Conservation (phyloP, 2,113 vertebrate species). For the Hepsetus odoe region DNA sequence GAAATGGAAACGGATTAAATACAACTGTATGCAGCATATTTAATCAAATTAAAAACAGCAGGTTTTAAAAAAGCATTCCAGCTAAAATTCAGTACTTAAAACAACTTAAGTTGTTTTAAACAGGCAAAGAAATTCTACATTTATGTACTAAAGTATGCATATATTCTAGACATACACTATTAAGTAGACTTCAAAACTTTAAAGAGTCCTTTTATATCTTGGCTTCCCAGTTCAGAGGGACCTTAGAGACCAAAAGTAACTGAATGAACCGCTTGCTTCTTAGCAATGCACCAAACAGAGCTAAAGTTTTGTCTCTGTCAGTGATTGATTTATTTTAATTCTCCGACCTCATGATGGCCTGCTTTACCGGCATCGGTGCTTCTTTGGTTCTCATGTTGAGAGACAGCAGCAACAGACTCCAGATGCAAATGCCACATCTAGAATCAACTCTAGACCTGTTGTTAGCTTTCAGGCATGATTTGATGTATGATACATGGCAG, state of each 20-base stretch:
- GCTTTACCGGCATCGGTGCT: background rate
- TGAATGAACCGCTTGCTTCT: background rate
- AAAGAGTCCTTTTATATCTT: background rate
- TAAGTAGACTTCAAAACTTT: no score
- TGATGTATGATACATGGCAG: background rate
- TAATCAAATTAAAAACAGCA: no score
- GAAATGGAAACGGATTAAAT: no score
- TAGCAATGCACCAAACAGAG: background rate
- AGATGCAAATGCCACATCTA: constrained; percentile 2
- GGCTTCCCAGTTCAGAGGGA: background rate
- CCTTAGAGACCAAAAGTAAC: background rate
- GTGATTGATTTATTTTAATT: constrained; percentile 7
- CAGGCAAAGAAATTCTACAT: no score
- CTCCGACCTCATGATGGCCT: background rate
- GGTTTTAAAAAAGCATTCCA: no score
- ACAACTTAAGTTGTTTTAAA: no score
- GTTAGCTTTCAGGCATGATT: background rate
- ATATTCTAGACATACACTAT: no score
- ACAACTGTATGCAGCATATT: no score
- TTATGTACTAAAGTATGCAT: no score
- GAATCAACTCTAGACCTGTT: background rate
- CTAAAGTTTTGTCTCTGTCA: background rate
- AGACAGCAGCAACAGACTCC: background rate
- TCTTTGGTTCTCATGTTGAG: background rate
- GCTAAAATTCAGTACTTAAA: no score